phyloP scores from a whole-genome alignment of 2,888 invertebrate species.

The Pasiphila rectangulata region DNA sequence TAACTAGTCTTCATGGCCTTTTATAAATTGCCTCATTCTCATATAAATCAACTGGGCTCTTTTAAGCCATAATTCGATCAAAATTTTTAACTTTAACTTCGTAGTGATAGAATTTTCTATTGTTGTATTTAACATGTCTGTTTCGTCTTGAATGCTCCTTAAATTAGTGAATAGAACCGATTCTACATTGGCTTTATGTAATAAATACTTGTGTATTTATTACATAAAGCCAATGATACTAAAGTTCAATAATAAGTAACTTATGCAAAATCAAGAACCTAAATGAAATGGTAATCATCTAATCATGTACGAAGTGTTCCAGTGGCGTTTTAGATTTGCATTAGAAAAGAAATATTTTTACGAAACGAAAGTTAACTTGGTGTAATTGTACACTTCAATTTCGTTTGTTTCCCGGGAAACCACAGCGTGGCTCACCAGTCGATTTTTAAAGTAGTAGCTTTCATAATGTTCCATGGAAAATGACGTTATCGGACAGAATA shows the following conservation, averaged over 20 bases:
- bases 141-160: slow-evolving; percentile 10
- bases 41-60: slow-evolving; percentile 6
- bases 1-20: slow-evolving; percentile 20
- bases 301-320: slow-evolving; percentile 3
- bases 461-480: too few relatives aligned
- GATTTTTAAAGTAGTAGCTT: too few relatives aligned
- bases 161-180: neutral
- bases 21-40: slow-evolving; percentile 12
- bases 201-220: neutral
- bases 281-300: slow-evolving; percentile 5
- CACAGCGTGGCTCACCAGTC: too few relatives aligned
- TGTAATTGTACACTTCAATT: slow-evolving; percentile 6
- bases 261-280: slow-evolving; percentile 6
- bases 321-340: slow-evolving; percentile 8
- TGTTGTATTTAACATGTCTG: neutral
- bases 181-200: neutral
- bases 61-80: neutral
- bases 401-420: neutral
- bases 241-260: slow-evolving; percentile 16
- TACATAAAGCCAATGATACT: slow-evolving; percentile 16
- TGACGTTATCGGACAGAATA: too few relatives aligned
- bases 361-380: slow-evolving; percentile 1
- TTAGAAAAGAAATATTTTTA: slow-evolving; percentile 17
- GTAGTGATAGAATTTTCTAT: slow-evolving; percentile 15
- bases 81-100: slow-evolving; percentile 9